phyloP scores from a whole-genome alignment of 2,888 invertebrate genomes.

The Leptinotarsa juncta region DNA sequence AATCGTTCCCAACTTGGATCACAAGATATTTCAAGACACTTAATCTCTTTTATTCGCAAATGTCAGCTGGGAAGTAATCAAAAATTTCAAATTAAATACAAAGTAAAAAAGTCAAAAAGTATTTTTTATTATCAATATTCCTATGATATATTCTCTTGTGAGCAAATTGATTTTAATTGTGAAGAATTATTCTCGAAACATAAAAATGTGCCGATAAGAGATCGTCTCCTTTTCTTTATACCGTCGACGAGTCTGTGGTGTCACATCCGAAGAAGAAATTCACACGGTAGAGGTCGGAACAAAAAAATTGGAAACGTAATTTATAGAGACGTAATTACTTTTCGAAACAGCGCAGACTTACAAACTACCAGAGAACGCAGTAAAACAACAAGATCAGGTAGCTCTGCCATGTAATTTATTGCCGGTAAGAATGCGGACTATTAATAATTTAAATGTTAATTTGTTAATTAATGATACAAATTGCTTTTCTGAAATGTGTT shows the following conservation, averaged over 20 bases:
- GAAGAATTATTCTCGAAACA: not conserved
- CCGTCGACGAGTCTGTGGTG: conserved; percentile 24
- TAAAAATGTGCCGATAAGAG: not conserved
- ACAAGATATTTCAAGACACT: too few relatives aligned
- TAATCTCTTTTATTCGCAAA: too few relatives aligned
- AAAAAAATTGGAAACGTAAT: conserved; percentile 46
- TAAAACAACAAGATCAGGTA: conserved; percentile 54
- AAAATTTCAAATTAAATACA: too few relatives aligned
- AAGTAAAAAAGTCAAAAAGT: too few relatives aligned
- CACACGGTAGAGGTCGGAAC: conserved; percentile 37
- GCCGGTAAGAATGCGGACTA: conserved; percentile 61
- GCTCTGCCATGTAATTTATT: conserved; percentile 59
- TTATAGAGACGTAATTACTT: conserved; percentile 55
- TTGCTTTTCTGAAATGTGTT: conserved; percentile 66
- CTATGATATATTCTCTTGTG: too few relatives aligned
- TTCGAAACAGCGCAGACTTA: conserved; percentile 45
- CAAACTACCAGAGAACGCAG: conserved; percentile 40
- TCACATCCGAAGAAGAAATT: conserved; percentile 41
- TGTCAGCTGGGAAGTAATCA: too few relatives aligned
- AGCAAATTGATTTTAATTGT: not conserved
- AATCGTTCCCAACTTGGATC: too few relatives aligned
- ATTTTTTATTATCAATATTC: too few relatives aligned
- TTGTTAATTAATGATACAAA: conserved; percentile 69
- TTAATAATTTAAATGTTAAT: conserved; percentile 69
- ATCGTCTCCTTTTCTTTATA: not conserved